Conservation (phyloP, 2,113 vertebrate species). For the Poeciliopsis turrubarensis region DNA sequence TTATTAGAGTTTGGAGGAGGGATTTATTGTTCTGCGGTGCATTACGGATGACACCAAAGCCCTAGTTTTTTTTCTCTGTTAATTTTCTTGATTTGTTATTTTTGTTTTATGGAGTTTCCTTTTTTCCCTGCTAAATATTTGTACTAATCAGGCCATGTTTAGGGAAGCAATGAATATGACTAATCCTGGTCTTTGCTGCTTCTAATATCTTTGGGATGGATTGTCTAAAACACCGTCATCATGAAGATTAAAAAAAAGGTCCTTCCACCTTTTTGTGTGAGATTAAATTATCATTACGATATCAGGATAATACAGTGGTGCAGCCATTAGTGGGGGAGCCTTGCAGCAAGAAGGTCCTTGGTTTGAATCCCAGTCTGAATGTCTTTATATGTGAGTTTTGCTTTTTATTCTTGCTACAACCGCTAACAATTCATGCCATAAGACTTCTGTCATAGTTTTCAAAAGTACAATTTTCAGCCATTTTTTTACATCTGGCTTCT, state of each 20-base stretch:
- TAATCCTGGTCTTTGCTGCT: neutral
- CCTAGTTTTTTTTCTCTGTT: constrained; percentile 17
- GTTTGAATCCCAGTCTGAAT: neutral
- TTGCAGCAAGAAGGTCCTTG: neutral
- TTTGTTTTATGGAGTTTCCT: neutral
- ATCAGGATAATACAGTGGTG: neutral
- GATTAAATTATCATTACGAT: neutral
- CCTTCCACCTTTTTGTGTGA: neutral
- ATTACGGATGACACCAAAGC: constrained; percentile 44
- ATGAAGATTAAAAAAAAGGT: neutral
- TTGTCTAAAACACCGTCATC: neutral
- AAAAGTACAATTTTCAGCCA: no score
- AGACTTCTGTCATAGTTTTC: no score
- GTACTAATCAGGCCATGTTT: neutral
- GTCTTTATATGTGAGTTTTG: neutral
- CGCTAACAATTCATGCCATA: no score
- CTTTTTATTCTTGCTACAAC: no score
- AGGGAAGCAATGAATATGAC: neutral
- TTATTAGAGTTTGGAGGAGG: constrained; percentile 69
- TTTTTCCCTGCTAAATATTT: neutral
- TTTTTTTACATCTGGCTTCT: no score
- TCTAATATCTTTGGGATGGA: constrained; percentile 7
- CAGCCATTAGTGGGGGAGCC: no score
- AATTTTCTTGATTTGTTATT: constrained; percentile 16
- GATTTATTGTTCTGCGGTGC: constrained; percentile 59